Conservation (phyloP, 2,113 vertebrate genomes). For the Notarius lentiginosus region DNA sequence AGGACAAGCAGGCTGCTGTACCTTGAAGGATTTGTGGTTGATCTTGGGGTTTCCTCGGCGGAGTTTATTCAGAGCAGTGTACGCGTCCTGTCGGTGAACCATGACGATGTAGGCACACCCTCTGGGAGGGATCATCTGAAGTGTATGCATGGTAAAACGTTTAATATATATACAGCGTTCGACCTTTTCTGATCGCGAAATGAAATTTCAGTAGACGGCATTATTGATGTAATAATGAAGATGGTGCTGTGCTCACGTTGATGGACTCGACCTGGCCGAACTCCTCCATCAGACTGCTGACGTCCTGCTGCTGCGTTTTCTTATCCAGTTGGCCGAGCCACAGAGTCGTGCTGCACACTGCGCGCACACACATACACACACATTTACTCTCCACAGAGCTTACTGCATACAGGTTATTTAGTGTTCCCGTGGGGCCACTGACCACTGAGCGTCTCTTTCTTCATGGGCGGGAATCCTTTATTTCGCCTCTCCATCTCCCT, state of each 20-base stretch:
- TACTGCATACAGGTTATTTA: no score
- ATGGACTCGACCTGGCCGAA: slow-evolving; percentile 97
- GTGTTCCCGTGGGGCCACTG: slow-evolving; percentile 45
- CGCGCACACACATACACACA: slow-evolving; percentile 25
- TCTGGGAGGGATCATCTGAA: slow-evolving; percentile 94
- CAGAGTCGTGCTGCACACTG: slow-evolving; percentile 96
- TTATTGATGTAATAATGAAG: background rate
- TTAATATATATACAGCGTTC: no score
- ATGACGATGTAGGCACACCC: slow-evolving; percentile 97
- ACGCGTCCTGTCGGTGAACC: slow-evolving; percentile 94
- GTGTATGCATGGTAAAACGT: no score
- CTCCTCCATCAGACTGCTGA: slow-evolving; percentile 91
- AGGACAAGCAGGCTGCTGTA: slow-evolving; percentile 55
- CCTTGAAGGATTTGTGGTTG: slow-evolving; percentile 96
- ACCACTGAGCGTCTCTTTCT: slow-evolving; percentile 89
- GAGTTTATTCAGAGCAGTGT: slow-evolving; percentile 90
- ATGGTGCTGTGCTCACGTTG: slow-evolving; percentile 81
- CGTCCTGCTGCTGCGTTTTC: slow-evolving; percentile 90
- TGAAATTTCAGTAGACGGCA: no score
- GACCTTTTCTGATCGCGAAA: no score
- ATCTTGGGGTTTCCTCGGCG: slow-evolving; percentile 88
- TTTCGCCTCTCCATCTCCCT: slow-evolving; percentile 83
- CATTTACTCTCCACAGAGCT: background rate
- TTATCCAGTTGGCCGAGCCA: slow-evolving; percentile 98
- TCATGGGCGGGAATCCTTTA: slow-evolving; percentile 87